These are phyloP conservation scores for Nicator chloris DNA, from an alignment of 2,113 vertebrate genomes.

Conservation along the genomic window DNA sequence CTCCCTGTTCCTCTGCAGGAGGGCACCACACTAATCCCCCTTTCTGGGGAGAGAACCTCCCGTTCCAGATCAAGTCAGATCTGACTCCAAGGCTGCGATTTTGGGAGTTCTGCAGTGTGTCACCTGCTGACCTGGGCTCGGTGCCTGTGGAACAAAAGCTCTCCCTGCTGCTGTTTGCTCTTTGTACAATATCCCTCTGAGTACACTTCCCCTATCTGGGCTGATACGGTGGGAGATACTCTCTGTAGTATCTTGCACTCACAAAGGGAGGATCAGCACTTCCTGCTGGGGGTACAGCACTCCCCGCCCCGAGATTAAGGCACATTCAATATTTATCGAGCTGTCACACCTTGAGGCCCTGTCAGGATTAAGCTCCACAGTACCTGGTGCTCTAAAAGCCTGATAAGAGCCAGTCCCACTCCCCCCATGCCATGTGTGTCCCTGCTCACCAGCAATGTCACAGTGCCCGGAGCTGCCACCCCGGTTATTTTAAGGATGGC, in stretches of 20 bases:
- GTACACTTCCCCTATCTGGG: neutral
- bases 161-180: neutral
- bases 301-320: constrained; percentile 11
- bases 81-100: neutral
- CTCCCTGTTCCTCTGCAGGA: fast-evolving
- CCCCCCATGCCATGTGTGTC: neutral
- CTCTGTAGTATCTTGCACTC: neutral
- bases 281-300: neutral
- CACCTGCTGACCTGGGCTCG: neutral
- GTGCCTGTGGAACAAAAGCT: neutral
- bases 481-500: neutral
- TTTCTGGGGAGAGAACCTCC: neutral
- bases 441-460: neutral
- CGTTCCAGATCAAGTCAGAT: neutral
- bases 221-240: neutral
- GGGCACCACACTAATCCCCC: fast-evolving
- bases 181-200: neutral
- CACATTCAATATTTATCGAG: constrained; percentile 42
- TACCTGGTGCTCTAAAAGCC: neutral
- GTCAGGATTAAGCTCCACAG: neutral
- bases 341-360: constrained; percentile 6
- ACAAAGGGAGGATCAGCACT: neutral
- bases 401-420: neutral
- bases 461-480: neutral
- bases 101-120: neutral